Evolutionary conservation across 2,113 vertebrate genomes (phyloP).

Genomic region (Rhombomys opimus): DNA sequence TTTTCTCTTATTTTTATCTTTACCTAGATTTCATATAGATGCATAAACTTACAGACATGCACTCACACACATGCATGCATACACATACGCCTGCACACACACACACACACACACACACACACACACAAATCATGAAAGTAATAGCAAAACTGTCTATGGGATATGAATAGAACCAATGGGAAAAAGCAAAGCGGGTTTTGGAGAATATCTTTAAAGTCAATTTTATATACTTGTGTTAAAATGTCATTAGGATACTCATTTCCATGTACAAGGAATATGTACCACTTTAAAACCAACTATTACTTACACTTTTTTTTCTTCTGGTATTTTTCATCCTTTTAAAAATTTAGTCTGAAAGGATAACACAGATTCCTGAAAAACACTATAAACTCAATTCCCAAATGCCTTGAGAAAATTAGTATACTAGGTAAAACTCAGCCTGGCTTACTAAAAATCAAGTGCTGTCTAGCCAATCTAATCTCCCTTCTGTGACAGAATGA

Average conservation of each 20-base stretch:
- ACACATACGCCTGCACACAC: neutral
- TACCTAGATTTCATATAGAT: neutral
- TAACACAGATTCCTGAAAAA: neutral
- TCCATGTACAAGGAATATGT: neutral
- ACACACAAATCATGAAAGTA: neutral
- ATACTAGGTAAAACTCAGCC: neutral
- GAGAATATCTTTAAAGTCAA: neutral
- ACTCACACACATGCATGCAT: neutral
- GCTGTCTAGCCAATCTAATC: conserved; percentile 61
- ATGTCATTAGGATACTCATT: neutral
- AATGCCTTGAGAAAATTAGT: conserved; percentile 26
- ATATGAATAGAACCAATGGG: neutral
- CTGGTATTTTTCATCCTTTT: neutral
- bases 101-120: neutral
- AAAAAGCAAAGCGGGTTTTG: no score
- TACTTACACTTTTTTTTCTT: neutral
- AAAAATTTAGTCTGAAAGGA: conserved; percentile 5
- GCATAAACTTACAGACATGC: neutral
- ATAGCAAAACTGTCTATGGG: neutral
- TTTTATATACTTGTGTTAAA: neutral
- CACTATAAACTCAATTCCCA: conserved; percentile 51
- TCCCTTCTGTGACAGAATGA: conserved; percentile 63
- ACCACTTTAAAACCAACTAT: neutral
- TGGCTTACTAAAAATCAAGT: conserved; percentile 57
- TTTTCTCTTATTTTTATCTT: neutral